Percentiles rank a stretch among this genome's conserved stretches.
phyloP scores from a whole-genome alignment of 1,140 invertebrate genomes.

The Atta texana region DNA sequence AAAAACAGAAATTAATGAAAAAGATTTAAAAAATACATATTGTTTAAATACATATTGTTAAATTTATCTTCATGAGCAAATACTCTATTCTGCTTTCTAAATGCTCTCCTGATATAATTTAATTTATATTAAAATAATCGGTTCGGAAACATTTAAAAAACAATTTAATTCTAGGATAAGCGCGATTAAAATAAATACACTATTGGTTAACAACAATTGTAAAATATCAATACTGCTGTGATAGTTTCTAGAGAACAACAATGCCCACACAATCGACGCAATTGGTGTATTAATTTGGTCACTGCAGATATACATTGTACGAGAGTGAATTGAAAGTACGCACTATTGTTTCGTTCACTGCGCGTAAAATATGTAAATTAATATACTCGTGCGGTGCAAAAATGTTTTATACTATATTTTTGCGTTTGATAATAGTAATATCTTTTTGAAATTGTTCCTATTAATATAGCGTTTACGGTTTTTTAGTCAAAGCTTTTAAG shows the following conservation, averaged over 20 bases:
- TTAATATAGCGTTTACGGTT: neutral
- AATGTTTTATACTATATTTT: constrained; percentile 7
- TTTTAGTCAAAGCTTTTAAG: neutral
- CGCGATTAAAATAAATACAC: constrained; percentile 37
- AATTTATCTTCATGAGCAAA: neutral
- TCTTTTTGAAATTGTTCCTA: neutral
- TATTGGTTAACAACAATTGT: neutral
- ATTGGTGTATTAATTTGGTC: constrained; percentile 16
- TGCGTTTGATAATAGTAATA: neutral
- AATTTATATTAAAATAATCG: neutral
- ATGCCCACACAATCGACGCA: neutral
- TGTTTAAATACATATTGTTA: neutral
- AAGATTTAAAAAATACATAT: neutral
- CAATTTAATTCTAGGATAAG: neutral
- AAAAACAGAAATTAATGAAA: constrained; percentile 11
- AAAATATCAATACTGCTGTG: neutral
- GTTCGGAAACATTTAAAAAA: constrained; percentile 8
- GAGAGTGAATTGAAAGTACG: neutral
- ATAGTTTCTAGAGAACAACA: neutral
- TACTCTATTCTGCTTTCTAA: neutral
- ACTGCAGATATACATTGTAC: constrained; percentile 10
- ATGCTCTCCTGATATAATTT: neutral
- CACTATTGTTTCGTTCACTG: neutral
- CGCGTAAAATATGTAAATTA: neutral
- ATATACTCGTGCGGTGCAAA: neutral